These are phyloP conservation scores for Oreochromis tanganicae DNA, from an alignment of 2,113 vertebrate genomes.

Conservation along the genomic window DNA sequence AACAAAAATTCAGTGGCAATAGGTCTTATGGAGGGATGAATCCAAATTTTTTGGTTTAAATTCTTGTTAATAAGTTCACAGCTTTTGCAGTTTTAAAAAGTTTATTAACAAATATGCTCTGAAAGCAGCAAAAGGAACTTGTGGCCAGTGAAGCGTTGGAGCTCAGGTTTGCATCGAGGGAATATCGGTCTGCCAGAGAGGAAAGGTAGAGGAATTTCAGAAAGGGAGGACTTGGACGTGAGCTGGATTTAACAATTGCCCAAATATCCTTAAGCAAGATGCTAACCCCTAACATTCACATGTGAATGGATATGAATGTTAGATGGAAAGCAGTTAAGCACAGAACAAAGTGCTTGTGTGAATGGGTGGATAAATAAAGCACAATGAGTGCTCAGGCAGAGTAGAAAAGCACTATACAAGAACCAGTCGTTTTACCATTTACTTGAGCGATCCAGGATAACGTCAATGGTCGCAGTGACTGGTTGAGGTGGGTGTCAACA, in stretches of 20 bases:
- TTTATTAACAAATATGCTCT: neutral
- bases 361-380: neutral
- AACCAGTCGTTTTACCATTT: neutral
- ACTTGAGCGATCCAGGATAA: neutral
- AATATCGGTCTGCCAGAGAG: neutral
- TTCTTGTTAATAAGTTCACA: neutral
- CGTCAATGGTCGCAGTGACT: neutral
- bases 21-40: neutral
- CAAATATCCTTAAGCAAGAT: neutral
- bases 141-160: rapidly evolving
- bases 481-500: neutral
- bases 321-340: neutral
- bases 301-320: neutral
- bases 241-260: neutral
- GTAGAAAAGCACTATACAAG: neutral
- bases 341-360: neutral
- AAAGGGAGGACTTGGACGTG: neutral
- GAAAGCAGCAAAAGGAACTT: neutral
- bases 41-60: neutral
- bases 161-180: neutral
- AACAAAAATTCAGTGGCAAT: rapidly evolving
- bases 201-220: neutral
- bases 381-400: neutral
- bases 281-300: neutral
- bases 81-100: neutral